These are phyloP conservation scores for Pionites leucogaster DNA, from an alignment of 2,113 vertebrate genomes.

Conservation along the genomic window DNA sequence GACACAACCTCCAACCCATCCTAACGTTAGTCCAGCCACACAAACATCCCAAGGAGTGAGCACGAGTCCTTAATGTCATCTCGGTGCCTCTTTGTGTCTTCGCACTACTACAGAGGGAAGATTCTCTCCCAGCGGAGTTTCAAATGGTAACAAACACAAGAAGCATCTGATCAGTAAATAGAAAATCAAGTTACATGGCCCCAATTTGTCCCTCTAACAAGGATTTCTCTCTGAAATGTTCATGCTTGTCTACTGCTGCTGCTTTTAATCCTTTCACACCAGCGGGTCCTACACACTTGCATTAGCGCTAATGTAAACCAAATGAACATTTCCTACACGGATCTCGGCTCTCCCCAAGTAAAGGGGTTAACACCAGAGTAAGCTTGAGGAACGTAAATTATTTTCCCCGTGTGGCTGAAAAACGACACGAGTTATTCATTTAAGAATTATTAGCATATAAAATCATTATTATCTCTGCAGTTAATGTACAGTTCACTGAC, in stretches of 20 bases:
- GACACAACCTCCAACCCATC: background rate
- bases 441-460: constrained; percentile 79
- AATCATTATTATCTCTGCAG: constrained; percentile 78
- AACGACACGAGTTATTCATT: constrained; percentile 74
- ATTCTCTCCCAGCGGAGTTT: constrained; percentile 11
- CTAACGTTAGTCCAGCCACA: background rate
- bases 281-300: constrained; percentile 55
- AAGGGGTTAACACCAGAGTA: constrained; percentile 71
- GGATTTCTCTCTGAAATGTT: constrained; percentile 63
- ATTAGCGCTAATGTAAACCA: constrained; percentile 65
- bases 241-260: constrained; percentile 42
- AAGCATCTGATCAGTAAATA: constrained; percentile 68
- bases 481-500: constrained; percentile 72
- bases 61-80: background rate
- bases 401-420: constrained; percentile 64
- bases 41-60: background rate
- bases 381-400: constrained; percentile 72
- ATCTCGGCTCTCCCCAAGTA: constrained; percentile 50
- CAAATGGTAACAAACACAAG: constrained; percentile 46
- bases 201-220: constrained; percentile 47
- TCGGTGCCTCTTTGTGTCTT: background rate
- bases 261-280: constrained; percentile 73
- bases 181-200: constrained; percentile 69
- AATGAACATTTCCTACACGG: constrained; percentile 57
- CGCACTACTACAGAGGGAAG: background rate